Conservation (phyloP, 2,113 vertebrate genomes). For the Tychaedon coryphoeus region DNA sequence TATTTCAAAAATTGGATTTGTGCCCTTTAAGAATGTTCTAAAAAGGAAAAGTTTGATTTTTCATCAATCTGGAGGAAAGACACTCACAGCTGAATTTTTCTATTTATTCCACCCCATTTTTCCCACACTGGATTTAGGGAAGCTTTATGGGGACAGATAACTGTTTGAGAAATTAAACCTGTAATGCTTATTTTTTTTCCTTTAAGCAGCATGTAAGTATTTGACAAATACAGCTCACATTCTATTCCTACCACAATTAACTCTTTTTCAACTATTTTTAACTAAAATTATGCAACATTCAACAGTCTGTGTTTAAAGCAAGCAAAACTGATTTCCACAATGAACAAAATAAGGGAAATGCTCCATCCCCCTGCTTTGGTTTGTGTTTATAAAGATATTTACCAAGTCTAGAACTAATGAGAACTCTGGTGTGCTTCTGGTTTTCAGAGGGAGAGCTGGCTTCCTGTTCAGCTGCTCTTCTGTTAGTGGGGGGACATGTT, state of each 20-base stretch:
- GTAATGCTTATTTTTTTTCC: not conserved
- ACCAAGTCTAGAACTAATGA: slow-evolving; percentile 97
- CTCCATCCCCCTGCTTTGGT: not conserved
- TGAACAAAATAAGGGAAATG: not conserved
- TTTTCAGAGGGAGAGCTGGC: slow-evolving; percentile 95
- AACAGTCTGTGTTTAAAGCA: not conserved
- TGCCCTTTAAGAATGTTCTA: not conserved
- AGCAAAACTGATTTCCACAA: not conserved
- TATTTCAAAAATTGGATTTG: not conserved
- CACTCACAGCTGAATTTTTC: not conserved
- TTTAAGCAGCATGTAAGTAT: not conserved
- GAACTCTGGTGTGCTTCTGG: slow-evolving; percentile 97
- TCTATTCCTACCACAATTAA: not conserved
- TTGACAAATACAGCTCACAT: not conserved
- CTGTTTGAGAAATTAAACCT: not conserved
- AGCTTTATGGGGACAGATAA: not conserved
- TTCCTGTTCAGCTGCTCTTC: slow-evolving; percentile 98
- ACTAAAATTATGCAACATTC: not conserved
- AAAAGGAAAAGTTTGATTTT: not conserved
- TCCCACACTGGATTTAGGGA: not conserved
- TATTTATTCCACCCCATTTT: not conserved
- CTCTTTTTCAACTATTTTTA: not conserved
- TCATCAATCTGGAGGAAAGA: not conserved
- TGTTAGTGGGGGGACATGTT: slow-evolving; percentile 95
- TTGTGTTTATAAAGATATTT: slow-evolving; percentile 1